Base-by-base conservation (phyloP, 2,888 invertebrate species). In the Cabera pusaria region DNA sequence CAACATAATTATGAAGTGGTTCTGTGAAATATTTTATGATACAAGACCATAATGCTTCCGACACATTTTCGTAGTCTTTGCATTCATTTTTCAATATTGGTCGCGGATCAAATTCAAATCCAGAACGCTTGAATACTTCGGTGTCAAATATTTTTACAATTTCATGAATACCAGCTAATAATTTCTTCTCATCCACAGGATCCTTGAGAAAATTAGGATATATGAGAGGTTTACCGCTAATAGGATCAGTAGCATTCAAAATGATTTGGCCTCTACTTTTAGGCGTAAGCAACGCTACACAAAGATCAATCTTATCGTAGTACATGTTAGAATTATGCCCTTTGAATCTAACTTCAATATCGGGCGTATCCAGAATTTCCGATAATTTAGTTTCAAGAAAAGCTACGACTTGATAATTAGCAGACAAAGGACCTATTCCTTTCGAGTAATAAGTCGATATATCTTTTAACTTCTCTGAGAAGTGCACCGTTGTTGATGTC, bases 251-350 rank as follows among this genome's bases (percentile, higher is more conserved):
- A 6, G 84, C 78, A 33, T 88, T 87, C 20, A 88, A 43, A 6
- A 88, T 59, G 2, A 88, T 54, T 54, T 83, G 84, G 2, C 88
- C 88, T 12, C 85, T 70, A 46, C 88, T 88, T 57, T 72, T 79
- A 3, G 88, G 88, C 2, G 87, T 87, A 22, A 88, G 43, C n/a
- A 88, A 53, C 1, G 86, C 74, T 19, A 82, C 49, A 38, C 88
- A 88, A 54, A 88, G 69, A 35, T 87, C 85, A 14, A 88, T 77
- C 49, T 63, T 78, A 45, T 85, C 77, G 33, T 87, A 88, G 50
- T 87, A 88, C 85, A 88, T 85, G 37, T 86, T 85, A 6, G 88
- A 87, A 36, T 86, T 68, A 25, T 88, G 84, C 3, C 88, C 88
- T 50, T 72, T 77, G 41, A 88, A 88, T 49, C 86, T 65, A 2